These are phyloP conservation scores for Myiozetetes cayanensis DNA, from an alignment of 2,113 vertebrate species.

Conservation along the genomic window DNA sequence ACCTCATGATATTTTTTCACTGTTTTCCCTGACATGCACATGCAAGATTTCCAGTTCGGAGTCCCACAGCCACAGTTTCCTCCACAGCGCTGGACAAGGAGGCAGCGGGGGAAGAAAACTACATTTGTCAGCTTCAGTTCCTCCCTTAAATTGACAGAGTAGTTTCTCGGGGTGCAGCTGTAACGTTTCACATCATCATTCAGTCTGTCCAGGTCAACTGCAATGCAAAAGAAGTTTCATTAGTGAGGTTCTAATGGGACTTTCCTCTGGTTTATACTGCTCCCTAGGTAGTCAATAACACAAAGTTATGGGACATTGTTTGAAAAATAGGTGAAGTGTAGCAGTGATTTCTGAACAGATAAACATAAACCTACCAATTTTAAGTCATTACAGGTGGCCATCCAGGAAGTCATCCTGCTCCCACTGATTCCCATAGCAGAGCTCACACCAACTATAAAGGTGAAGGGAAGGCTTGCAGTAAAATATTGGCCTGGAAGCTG, in stretches of 20 bases:
- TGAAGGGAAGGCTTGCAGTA: not conserved
- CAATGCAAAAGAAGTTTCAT: constrained; percentile 40
- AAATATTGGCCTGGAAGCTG: not conserved
- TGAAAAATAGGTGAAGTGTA: not conserved
- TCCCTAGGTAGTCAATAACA: not conserved
- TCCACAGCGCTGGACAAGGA: constrained; percentile 92
- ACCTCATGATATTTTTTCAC: constrained; percentile 92
- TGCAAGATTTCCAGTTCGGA: constrained; percentile 86
- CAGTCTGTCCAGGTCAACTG: constrained; percentile 93
- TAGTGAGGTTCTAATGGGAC: not conserved
- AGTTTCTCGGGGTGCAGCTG: constrained; percentile 95
- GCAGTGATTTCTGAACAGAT: not conserved
- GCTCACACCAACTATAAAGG: not conserved
- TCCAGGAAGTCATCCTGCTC: not conserved
- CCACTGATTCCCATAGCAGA: not conserved
- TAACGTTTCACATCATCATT: constrained; percentile 93
- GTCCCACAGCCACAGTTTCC: constrained; percentile 94
- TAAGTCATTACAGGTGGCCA: not conserved
- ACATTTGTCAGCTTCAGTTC: constrained; percentile 87
- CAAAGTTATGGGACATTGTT: not conserved
- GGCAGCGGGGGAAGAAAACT: constrained; percentile 94
- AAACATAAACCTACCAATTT: not conserved
- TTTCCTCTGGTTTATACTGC: not conserved
- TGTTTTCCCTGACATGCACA: constrained; percentile 83
- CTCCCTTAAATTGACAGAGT: constrained; percentile 90